phyloP scores from a whole-genome alignment of 2,113 vertebrate species.

The Ameiurus melas region DNA sequence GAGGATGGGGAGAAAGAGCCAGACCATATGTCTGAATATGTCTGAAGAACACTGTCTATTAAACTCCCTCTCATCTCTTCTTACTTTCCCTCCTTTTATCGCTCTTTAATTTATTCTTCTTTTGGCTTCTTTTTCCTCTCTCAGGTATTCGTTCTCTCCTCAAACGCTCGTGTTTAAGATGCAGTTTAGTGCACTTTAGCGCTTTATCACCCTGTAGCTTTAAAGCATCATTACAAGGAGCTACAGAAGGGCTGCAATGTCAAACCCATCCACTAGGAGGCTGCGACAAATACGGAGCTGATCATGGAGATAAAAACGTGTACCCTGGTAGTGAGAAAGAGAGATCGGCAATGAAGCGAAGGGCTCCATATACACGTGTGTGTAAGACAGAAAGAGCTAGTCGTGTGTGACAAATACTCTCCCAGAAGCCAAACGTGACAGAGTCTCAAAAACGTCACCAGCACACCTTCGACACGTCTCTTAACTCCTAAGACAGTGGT shows the following conservation, averaged over 20 bases:
- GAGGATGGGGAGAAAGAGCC: neutral
- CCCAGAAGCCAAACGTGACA: neutral
- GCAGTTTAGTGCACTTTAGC: neutral
- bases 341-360: neutral
- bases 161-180: neutral
- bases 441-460: neutral
- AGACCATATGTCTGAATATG: slow-evolving; percentile 22
- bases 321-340: neutral
- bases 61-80: neutral
- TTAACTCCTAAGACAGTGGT: neutral
- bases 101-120: neutral
- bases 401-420: neutral
- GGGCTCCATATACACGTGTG: neutral
- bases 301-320: neutral
- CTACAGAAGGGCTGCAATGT: neutral
- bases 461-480: neutral
- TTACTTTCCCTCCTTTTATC: neutral
- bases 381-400: neutral
- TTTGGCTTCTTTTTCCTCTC: neutral
- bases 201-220: neutral
- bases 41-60: slow-evolving; percentile 32
- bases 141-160: neutral
- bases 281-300: neutral
- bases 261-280: neutral
- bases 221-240: neutral